Conservation (phyloP, 92 coral and sea anemone species). For the Actinernus sp. region DNA sequence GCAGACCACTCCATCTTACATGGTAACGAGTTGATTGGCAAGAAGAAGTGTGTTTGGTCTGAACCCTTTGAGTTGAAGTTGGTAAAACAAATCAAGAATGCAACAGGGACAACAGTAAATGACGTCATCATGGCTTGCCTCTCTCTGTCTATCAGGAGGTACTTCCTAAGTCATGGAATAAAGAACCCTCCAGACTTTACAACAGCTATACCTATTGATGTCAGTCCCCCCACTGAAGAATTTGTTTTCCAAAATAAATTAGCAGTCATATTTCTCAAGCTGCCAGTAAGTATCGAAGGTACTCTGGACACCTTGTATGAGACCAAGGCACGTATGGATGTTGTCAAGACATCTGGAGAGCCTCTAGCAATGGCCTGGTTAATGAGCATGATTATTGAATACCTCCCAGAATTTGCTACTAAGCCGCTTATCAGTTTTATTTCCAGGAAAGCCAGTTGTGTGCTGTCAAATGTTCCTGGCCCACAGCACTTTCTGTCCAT, state of each 20-base stretch:
- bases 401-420: conserved; percentile 63
- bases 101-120: conserved; percentile 91
- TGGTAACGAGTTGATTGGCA: conserved; percentile 78
- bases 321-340: conserved; percentile 85
- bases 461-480: conserved; percentile 95
- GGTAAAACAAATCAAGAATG: conserved; percentile 76
- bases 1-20: conserved; percentile 79
- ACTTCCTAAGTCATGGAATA: conserved; percentile 77
- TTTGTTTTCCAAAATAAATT: conserved; percentile 75
- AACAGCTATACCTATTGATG: conserved; percentile 85
- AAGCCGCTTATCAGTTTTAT: conserved; percentile 48
- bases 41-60: conserved; percentile 84
- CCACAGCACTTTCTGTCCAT: conserved; percentile 65
- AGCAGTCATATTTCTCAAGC: conserved; percentile 65
- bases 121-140: conserved; percentile 91
- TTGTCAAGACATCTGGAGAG: conserved; percentile 80
- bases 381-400: conserved; percentile 53
- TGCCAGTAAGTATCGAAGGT: conserved; percentile 71
- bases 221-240: conserved; percentile 37
- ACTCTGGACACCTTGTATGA: conserved; percentile 56
- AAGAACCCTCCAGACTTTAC: conserved; percentile 72
- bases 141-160: conserved; percentile 74
- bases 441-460: conserved; percentile 70
- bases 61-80: conserved; percentile 64
- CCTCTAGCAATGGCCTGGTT: conserved; percentile 71